These are phyloP conservation scores for Eptesicus fuscus DNA, from an alignment of 2,113 vertebrate genomes.

Conservation along the genomic window DNA sequence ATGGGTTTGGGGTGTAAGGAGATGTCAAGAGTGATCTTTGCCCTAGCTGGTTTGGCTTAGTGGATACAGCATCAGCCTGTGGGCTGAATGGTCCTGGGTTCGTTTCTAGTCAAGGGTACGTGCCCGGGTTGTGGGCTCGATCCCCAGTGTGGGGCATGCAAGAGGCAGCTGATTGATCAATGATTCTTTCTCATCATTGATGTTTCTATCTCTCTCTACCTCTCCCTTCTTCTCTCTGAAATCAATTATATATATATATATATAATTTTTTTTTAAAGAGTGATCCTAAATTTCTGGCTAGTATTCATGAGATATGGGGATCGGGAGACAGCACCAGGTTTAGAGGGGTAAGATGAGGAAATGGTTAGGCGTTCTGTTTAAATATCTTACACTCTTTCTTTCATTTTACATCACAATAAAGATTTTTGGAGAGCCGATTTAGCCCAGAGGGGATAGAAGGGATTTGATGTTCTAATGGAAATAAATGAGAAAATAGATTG, in stretches of 20 bases:
- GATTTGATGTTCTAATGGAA: conserved; percentile 39
- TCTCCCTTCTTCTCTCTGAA: too few relatives aligned
- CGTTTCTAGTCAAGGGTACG: too few relatives aligned
- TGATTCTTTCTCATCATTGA: too few relatives aligned
- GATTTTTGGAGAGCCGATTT: not conserved
- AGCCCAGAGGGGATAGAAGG: not conserved
- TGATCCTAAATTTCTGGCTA: conserved; percentile 13
- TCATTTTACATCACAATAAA: conserved; percentile 32
- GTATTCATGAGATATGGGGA: not conserved
- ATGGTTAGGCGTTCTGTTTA: not conserved
- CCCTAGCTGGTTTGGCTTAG: too few relatives aligned
- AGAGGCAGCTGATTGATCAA: too few relatives aligned
- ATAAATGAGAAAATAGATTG: conserved; percentile 36
- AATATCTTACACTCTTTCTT: conserved; percentile 19
- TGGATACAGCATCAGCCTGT: too few relatives aligned
- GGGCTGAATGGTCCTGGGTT: too few relatives aligned
- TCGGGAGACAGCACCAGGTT: not conserved
- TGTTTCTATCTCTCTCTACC: too few relatives aligned
- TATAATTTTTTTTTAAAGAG: too few relatives aligned
- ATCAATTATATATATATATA: too few relatives aligned
- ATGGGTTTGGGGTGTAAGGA: not conserved
- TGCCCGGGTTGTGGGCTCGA: too few relatives aligned
- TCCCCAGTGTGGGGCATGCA: too few relatives aligned
- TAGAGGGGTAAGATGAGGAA: not conserved
- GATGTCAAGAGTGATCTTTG: not conserved